Base-by-base conservation (phyloP, 2,888 invertebrate genomes). In the Portevinia maculata region DNA sequence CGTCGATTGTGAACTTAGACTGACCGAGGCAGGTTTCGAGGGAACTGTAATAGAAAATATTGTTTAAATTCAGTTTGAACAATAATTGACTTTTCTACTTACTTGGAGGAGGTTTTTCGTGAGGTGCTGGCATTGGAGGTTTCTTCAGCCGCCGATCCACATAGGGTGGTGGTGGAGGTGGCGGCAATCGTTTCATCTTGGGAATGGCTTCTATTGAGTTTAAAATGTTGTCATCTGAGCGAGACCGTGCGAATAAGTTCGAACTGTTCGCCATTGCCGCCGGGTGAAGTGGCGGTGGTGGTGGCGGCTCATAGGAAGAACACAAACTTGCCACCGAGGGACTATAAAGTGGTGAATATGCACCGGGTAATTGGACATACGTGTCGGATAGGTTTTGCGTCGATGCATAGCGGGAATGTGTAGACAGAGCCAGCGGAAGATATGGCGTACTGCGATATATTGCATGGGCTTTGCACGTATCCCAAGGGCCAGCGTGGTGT, bases 361-460 rank as follows among this genome's bases (percentile, higher is more conserved):
- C 91, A 13, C 90, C 88, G 9, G 94, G 94, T 62, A 95, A 89
- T 89, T 94, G 94, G 8, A 95, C 93, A 86, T 95, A 95, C 0
- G 95, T 94, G 88, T 95, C 94, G 0, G 94, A 94, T 41, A 96
- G 92, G 89, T 96, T 96, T 88, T 96, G 95, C 87, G 95, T 95
- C 5, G 96, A 96, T 19, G 96, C 94, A 88, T 95, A 96, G 76
- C 94, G 93, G 5, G 95, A 94, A 21, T 94, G 92, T 9, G 93
- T 92, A 4, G 94, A 94, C 85, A 94, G 89, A 0, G 94, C 93
- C 59, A 94, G 92, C 0, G 94, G 93, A 60, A 96, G 92, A 89
- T 95, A 96, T 0, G 96, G 96, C 0, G 96, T 95, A 86, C 96
- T 96, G 84, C 96, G 92, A 88, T 97, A 97, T 86, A 96, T 94